Base-by-base conservation (phyloP, 2,797 vertebrate genomes). In the Arnoldichthys spilopterus region DNA sequence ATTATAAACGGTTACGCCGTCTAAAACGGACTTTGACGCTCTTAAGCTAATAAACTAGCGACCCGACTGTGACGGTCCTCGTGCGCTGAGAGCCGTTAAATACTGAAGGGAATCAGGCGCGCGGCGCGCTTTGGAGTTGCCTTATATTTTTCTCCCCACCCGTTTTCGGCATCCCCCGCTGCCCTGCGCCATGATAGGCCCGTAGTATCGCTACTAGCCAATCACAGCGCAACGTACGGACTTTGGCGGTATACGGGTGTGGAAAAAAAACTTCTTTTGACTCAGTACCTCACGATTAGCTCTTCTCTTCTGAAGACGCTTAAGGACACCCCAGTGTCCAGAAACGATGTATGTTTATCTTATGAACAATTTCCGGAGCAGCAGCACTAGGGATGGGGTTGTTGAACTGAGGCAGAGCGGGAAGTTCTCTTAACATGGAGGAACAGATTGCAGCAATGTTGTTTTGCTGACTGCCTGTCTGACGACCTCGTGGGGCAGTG, bases 321-420 rank as follows among this genome's bases (percentile, higher is more conserved):
- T 77, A 83, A 79, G 74, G 73, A 66, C 45, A 67, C 28, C 68
- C 32, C 58, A 37, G 64, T 58, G 78, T 83, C 72, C 68, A 70
- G 73, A 62, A 66, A 61, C 58, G 64, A 56, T 32, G 56, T 40
- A 40, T 40, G 72, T 74, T 74, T 69, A 77, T 79, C 64, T 6
- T 51, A 51, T 15, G 74, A 72, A 81, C 76, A 63, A 30, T 79
- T 83, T 83, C 76, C 81, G 74, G 76, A 61, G 64, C 73, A 70
- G 77, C 58, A 64, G 73, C 6, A 20, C 51, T 58, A 51, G 71
- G 51, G 72, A 53, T 13, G 62, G 76, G 84, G 82, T 67, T 76
- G 77, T 84, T 85, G 82, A 85, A 84, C 82, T 63, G 15, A 67
- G 77, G 77, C 79, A 71, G 77, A 80, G 77, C 79, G 74, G 84